Conservation (phyloP, 2,888 invertebrate species). For the Torymus auratus region DNA sequence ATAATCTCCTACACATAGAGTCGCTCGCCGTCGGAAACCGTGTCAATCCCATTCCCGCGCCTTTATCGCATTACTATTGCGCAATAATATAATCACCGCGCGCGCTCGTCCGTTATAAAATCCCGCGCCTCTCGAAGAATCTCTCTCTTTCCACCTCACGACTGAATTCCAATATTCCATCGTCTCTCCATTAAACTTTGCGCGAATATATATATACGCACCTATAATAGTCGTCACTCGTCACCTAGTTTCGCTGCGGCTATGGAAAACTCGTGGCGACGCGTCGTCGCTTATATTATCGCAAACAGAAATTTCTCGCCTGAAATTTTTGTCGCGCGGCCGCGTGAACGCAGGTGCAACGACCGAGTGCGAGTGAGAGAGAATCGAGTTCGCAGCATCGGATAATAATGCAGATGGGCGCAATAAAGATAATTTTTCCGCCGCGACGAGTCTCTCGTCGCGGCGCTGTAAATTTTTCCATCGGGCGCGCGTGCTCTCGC, state of each 20-base stretch:
- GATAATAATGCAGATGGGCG: neutral
- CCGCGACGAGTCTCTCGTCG: neutral
- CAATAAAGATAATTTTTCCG: slow-evolving; percentile 36
- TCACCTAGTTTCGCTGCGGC: no score
- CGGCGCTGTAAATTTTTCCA: slow-evolving; percentile 12
- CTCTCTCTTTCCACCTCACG: no score
- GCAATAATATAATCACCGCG: no score
- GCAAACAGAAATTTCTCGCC: slow-evolving; percentile 30
- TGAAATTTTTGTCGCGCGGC: neutral
- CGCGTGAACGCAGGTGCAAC: slow-evolving; percentile 6
- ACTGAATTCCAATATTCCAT: neutral
- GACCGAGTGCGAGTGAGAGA: neutral
- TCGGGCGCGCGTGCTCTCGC: neutral
- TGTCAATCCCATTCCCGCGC: no score
- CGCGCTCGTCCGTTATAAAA: no score
- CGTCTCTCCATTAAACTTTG: neutral
- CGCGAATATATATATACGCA: neutral
- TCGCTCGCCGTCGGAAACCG: no score
- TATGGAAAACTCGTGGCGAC: neutral
- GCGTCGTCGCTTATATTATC: neutral
- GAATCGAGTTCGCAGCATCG: slow-evolving; percentile 17
- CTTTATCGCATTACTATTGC: no score
- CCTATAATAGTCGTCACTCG: no score
- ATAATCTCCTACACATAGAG: no score
- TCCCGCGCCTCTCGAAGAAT: no score